A percentile compares a stretch with the other conserved stretches of the same genome.
Conservation (phyloP, 2,888 invertebrate species). For the Polietes domitor region DNA sequence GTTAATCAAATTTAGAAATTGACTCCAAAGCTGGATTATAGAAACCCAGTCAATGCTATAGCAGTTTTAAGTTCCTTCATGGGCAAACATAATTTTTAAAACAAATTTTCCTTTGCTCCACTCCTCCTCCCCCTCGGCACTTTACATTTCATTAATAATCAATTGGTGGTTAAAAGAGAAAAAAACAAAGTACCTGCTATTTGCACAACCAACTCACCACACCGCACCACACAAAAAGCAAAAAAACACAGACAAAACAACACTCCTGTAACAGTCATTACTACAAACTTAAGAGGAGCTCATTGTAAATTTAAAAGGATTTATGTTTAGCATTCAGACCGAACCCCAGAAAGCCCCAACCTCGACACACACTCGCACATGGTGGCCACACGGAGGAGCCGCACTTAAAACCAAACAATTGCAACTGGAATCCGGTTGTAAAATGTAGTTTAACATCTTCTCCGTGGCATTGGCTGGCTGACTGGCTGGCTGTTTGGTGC, state of each 20-base stretch:
- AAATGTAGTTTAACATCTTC: conserved; percentile 16
- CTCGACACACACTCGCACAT: background rate
- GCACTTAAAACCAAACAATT: conserved; percentile 23
- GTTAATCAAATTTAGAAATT: too few relatives aligned
- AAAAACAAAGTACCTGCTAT: conserved; percentile 8
- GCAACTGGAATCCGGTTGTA: conserved; percentile 20
- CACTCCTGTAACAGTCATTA: conserved; percentile 40
- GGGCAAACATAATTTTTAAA: too few relatives aligned
- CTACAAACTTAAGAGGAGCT: conserved; percentile 45
- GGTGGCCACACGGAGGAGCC: background rate
- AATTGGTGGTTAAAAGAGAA: conserved; percentile 50
- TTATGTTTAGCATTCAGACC: conserved; percentile 46
- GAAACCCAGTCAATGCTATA: too few relatives aligned
- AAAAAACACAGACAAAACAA: background rate
- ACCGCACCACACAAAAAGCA: background rate
- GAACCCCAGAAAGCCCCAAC: background rate
- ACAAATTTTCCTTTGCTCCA: too few relatives aligned
- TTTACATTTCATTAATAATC: conserved; percentile 62
- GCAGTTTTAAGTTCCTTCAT: too few relatives aligned
- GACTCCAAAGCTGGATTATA: too few relatives aligned
- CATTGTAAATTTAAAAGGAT: conserved; percentile 65
- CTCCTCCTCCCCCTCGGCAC: background rate
- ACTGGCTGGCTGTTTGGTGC: background rate
- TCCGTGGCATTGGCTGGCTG: background rate
- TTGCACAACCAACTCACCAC: background rate